phyloP scores from a whole-genome alignment of 2,113 vertebrate species.

The Talpa occidentalis region DNA sequence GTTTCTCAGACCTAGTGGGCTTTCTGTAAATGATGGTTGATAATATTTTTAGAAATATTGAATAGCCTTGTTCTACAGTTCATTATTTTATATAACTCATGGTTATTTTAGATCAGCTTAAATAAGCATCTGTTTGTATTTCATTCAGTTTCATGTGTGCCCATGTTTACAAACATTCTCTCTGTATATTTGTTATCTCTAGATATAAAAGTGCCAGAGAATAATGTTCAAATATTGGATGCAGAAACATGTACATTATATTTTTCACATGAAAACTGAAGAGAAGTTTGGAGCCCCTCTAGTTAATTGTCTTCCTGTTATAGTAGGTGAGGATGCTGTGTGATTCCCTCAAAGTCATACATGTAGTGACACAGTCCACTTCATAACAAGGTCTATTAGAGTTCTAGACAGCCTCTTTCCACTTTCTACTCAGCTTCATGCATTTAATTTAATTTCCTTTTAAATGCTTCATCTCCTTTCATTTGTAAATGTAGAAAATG shows the following conservation, averaged over 20 bases:
- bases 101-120: not conserved
- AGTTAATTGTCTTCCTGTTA: not conserved
- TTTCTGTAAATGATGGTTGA: not conserved
- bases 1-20: not conserved
- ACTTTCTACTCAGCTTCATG: not conserved
- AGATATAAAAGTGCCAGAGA: not conserved
- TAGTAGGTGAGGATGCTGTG: not conserved
- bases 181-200: not conserved
- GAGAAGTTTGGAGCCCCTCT: not conserved
- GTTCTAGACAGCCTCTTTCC: not conserved
- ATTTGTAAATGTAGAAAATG: not conserved
- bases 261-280: not conserved
- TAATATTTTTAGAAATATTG: not conserved
- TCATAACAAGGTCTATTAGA: not conserved
- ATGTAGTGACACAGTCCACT: not conserved
- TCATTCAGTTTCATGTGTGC: not conserved
- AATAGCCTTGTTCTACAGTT: not conserved
- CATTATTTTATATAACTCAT: not conserved
- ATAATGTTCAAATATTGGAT: slow-evolving; percentile 33
- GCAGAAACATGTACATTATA: not conserved
- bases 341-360: not conserved
- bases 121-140: not conserved
- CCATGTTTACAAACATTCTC: not conserved
- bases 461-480: not conserved
- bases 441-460: not conserved